Conservation (phyloP, 2,113 vertebrate genomes). For the Nibea albiflora region DNA sequence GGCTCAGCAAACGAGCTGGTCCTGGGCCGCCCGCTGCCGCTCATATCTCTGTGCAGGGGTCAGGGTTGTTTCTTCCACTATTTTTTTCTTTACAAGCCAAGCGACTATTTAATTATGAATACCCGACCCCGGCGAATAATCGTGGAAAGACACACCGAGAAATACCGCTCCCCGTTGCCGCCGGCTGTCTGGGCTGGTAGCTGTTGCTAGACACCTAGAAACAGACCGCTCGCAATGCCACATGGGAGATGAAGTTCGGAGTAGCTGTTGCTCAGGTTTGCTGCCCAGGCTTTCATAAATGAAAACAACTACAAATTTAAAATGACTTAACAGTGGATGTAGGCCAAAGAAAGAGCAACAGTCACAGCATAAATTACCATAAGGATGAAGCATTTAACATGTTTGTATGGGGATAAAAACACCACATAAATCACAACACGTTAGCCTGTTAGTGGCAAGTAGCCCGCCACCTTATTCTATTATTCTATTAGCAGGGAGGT, state of each 20-base stretch:
- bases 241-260: constrained; percentile 81
- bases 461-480: background rate
- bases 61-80: constrained; percentile 69
- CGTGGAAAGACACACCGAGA: constrained; percentile 65
- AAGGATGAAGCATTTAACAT: background rate
- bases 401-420: background rate
- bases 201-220: constrained; percentile 82
- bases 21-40: constrained; percentile 88
- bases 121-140: constrained; percentile 58
- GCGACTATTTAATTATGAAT: constrained; percentile 48
- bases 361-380: background rate
- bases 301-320: constrained; percentile 70
- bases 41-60: constrained; percentile 84
- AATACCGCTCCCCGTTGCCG: constrained; percentile 70
- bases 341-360: constrained; percentile 35
- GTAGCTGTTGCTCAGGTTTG: constrained; percentile 11
- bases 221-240: constrained; percentile 76
- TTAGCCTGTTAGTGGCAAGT: background rate
- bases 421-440: background rate
- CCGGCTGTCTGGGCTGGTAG: constrained; percentile 79
- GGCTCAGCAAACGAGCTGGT: constrained; percentile 88
- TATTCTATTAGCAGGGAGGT: background rate
- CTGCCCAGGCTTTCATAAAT: constrained; percentile 5
- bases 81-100: constrained; percentile 54
- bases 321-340: constrained; percentile 27